Evolutionary conservation across 2,888 invertebrate species (phyloP).

Genomic region (Stictocephala bisonia): DNA sequence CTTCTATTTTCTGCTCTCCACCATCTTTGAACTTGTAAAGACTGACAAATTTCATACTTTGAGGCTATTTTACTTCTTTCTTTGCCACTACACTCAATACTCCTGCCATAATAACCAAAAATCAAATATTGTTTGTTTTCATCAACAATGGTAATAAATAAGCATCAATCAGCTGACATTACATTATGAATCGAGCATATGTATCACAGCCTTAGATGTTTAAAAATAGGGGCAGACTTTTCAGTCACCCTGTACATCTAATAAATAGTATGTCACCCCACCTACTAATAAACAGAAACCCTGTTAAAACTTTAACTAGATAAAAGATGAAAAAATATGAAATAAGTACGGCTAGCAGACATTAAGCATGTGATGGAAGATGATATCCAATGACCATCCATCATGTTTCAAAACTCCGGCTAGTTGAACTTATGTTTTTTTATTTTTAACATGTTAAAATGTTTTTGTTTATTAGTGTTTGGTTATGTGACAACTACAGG

Average conservation of each 20-base stretch:
- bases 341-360: too few relatives aligned
- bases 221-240: slow-evolving; percentile 15
- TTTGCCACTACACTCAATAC: not conserved
- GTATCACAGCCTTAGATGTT: not conserved
- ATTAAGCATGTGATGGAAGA: too few relatives aligned
- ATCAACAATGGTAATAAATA: slow-evolving; percentile 9
- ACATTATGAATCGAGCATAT: not conserved
- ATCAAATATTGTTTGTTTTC: not conserved
- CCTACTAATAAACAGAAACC: too few relatives aligned
- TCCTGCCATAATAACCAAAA: not conserved
- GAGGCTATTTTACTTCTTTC: slow-evolving; percentile 20
- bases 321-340: too few relatives aligned
- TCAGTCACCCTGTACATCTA: not conserved
- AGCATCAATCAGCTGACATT: not conserved
- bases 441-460: too few relatives aligned
- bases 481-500: too few relatives aligned
- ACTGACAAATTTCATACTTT: slow-evolving; percentile 25
- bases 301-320: too few relatives aligned
- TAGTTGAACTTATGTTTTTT: too few relatives aligned
- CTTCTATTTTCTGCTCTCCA: slow-evolving; percentile 22
- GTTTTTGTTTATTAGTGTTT: too few relatives aligned
- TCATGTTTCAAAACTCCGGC: too few relatives aligned
- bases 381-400: too few relatives aligned
- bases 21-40: slow-evolving; percentile 22
- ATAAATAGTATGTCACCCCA: too few relatives aligned